Evolutionary conservation across 2,113 vertebrate genomes (phyloP).

Genomic region (Rhinolophus ferrumequinum): DNA sequence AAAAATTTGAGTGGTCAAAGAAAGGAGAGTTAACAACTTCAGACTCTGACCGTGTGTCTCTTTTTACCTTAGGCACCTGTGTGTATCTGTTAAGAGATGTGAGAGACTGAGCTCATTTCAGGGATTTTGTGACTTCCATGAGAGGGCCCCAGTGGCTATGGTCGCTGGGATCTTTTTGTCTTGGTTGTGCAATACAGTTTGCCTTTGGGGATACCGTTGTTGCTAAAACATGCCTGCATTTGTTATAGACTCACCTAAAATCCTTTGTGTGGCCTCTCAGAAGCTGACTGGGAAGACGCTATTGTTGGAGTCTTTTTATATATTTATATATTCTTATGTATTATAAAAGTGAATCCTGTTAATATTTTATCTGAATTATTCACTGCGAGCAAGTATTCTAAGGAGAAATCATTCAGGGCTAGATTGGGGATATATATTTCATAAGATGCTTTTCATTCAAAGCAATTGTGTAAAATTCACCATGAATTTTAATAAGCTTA

Average conservation of each 20-base stretch:
- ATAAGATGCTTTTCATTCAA: constrained; percentile 56
- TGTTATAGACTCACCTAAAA: not conserved
- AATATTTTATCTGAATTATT: constrained; percentile 65
- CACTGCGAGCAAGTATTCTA: constrained; percentile 9
- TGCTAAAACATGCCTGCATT: not conserved
- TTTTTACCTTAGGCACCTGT: not conserved
- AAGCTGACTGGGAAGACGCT: not conserved
- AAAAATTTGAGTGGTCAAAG: not conserved
- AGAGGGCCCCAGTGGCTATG: not conserved
- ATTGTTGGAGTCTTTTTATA: not conserved
- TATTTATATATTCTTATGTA: not conserved
- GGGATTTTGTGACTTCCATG: not conserved
- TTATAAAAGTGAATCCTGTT: constrained; percentile 31
- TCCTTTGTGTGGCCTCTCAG: not conserved
- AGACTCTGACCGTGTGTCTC: not conserved
- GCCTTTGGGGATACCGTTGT: not conserved
- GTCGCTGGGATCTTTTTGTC: not conserved
- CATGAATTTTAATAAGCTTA: constrained; percentile 69
- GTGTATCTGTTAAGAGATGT: not conserved
- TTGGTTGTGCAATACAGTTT: not conserved
- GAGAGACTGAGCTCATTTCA: not conserved
- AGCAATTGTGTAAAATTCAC: constrained; percentile 65
- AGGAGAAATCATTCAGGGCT: constrained; percentile 39
- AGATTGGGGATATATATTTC: constrained; percentile 56
- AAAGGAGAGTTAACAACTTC: not conserved